Percentiles rank a stretch among this genome's conserved stretches.
Conservation (phyloP, 2,113 vertebrate species). For the Pipra filicauda region DNA sequence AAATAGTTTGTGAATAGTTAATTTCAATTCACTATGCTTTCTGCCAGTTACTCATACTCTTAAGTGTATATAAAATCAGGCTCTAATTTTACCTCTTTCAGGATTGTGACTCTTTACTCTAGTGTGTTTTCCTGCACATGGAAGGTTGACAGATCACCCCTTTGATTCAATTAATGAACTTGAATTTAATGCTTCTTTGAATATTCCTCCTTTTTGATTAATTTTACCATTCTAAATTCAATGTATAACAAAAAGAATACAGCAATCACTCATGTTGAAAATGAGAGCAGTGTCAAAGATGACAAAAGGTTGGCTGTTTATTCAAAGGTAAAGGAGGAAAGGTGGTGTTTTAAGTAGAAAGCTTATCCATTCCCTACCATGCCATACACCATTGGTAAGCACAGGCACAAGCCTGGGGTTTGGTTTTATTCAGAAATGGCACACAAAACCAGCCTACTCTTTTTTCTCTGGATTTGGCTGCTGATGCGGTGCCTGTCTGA, state of each 20-base stretch:
- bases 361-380: not conserved
- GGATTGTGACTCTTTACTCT: not conserved
- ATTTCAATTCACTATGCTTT: not conserved
- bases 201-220: not conserved
- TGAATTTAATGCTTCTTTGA: not conserved
- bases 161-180: not conserved
- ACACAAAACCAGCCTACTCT: not conserved
- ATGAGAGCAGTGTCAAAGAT: not conserved
- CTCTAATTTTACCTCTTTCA: not conserved
- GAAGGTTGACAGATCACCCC: not conserved
- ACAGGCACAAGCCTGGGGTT: not conserved
- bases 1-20: not conserved
- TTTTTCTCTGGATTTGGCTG: not conserved
- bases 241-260: not conserved
- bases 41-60: not conserved
- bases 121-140: not conserved
- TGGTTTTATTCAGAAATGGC: not conserved
- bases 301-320: not conserved
- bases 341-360: not conserved
- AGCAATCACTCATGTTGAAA: not conserved
- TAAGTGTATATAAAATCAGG: not conserved
- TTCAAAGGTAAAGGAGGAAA: not conserved
- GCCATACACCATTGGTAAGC: accelerated
- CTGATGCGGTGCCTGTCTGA: not conserved
- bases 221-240: not conserved